Base-by-base conservation (phyloP, 2,113 vertebrate species). In the Aegithalos caudatus region DNA sequence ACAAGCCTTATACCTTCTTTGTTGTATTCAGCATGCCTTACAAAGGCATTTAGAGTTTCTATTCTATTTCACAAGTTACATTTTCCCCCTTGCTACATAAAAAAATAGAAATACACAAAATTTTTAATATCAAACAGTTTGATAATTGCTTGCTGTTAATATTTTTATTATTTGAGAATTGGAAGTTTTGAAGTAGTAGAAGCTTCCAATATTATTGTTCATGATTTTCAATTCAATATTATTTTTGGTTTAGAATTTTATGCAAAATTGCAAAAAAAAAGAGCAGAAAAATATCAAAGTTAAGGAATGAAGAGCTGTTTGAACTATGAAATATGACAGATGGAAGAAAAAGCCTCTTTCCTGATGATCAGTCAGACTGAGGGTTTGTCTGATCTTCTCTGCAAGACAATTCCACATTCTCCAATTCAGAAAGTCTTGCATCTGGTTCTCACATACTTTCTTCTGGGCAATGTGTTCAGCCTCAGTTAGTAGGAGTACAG, bases 301-400 rank as follows among this genome's bases (percentile, higher is more conserved):
- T 80, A 88, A 53, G 37, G 33, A 92, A 93, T 57, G 73, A 93
- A 79, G 62, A 76, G 21, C 38, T 80, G 22, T 57, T 90, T 86
- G 88, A 96, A 82, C 50, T 27, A 42, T 57, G 54, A 88, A 88
- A n/a, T 58, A 82, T 61, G 56, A 84, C 78, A 91, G 51, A 85
- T 28, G 73, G 78, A 25, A n/a, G n/a, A 65, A 72, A 86, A 86
- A 92, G 22, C 2, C n/a, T 78, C 44, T 74, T 94, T 86, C 77
- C 64, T 60, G 48, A 93, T 86, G 64, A 88, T 90, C 92, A 93
- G 76, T 86, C 86, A 87, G 81, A 53, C 48, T 91, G 21, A 19
- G 67, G 38, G 61, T 76, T 91, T 92, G 71, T 95, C 85, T 97
- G 96, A 95, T 92, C 90, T 86, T 80, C 81, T 87, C 73, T 91